Evolutionary conservation across 2,888 invertebrate genomes (phyloP), one percentile per base, ranked within the genome.

Genomic region (Leptopilina syphax): DNA sequence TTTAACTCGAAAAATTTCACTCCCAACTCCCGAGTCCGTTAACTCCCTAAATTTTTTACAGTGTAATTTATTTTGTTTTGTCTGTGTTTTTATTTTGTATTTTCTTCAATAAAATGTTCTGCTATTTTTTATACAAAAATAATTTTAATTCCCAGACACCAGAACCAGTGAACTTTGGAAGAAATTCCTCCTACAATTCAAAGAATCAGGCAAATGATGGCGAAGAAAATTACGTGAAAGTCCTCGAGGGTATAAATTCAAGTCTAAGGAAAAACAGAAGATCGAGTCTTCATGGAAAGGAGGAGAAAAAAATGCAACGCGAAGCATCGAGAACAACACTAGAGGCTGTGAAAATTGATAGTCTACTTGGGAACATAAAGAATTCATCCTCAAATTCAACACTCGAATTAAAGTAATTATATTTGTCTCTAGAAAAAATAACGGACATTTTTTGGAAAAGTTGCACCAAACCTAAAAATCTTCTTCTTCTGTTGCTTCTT

Each of bases 161-260:
- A 34, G 73, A 73, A 57, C 73, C 73, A 73, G 73, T 34, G 0
- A n/a, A 34, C 3, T 73, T 73, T 41, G 54, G 34, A 34, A 73
- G 73, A 73, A 54, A 73, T 73, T n/a, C 73, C 10, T 73, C 73
- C 54, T 79, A 67, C 27, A 67, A 10, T 65, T 47, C 77, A 70
- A 70, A 8, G 47, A 77, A n/a, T 77, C 57, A n/a, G 76, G 44
- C 65, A 50, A 54, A 63, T 65, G 73, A 67, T 24, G 50, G 84
- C 41, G 85, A 87, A 76, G 88, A 89, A 12, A 85, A 90, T 77
- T 89, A 90, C 79, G 85, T 88, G 73, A 86, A 85, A 9, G 89
- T 84, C 1, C 79, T 89, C n/a, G 87, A 89, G 77, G 89, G 86
- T 57, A 87, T 89, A 10, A 90, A 90, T 79, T 88, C 87, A 1